Evolutionary conservation across 2,888 invertebrate species (phyloP).

Genomic region (Amiota mariae): DNA sequence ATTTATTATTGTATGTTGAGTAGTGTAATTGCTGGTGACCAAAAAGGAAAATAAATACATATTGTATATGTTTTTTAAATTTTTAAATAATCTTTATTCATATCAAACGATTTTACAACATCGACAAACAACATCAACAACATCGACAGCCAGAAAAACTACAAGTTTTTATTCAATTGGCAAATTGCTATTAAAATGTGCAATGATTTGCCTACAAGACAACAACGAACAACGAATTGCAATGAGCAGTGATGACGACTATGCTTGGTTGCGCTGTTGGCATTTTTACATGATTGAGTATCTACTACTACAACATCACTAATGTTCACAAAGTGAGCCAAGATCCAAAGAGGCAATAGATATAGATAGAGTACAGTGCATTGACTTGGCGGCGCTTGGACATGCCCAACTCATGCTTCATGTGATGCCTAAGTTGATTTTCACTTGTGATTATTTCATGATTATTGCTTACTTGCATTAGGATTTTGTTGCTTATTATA

Average conservation of each 20-base stretch:
- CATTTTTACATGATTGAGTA: slow-evolving; percentile 40
- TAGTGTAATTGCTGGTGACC: no score
- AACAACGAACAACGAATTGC: slow-evolving; percentile 33
- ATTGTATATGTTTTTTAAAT: no score
- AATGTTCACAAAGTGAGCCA: no score
- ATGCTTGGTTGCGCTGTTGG: slow-evolving; percentile 32
- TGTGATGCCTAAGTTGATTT: not conserved
- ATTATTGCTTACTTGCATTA: not conserved
- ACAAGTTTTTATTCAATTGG: no score
- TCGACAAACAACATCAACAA: no score
- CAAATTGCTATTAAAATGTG: no score
- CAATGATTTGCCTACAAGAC: no score
- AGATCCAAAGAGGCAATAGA: not conserved
- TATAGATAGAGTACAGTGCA: slow-evolving; percentile 31
- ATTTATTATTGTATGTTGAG: no score
- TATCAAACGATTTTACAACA: no score
- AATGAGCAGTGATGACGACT: no score
- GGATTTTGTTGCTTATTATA: not conserved
- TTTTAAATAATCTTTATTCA: no score
- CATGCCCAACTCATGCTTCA: not conserved
- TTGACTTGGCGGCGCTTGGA: slow-evolving; percentile 24
- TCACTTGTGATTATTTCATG: not conserved
- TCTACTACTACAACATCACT: slow-evolving; percentile 1
- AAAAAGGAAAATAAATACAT: no score
- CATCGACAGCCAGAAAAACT: slow-evolving; percentile 43